These are phyloP conservation scores for Stegostoma tigrinum DNA, from an alignment of 2,113 vertebrate genomes.

Conservation along the genomic window DNA sequence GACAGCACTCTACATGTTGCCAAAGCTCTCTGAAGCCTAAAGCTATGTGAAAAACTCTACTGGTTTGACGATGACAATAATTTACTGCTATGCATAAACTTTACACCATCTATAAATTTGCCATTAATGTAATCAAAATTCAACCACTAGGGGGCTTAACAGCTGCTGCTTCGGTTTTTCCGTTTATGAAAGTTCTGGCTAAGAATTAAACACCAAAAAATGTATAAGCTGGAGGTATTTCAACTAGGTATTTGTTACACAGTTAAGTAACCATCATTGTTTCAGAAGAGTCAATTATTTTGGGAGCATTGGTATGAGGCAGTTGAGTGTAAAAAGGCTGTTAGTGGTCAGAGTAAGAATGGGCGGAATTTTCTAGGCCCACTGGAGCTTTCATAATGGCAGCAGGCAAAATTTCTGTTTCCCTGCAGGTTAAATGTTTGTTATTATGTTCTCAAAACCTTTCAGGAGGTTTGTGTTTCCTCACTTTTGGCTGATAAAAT, in stretches of 20 bases:
- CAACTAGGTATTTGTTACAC: neutral
- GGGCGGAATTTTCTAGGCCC: no score
- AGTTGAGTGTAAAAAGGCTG: neutral
- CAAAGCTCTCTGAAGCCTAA: neutral
- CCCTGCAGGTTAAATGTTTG: no score
- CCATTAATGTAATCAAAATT: neutral
- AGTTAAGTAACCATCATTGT: neutral
- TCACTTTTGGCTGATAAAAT: no score
- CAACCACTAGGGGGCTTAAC: conserved; percentile 23
- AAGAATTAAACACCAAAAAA: neutral
- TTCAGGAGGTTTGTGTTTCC: no score
- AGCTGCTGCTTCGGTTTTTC: conserved; percentile 47
- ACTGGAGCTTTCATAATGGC: no score
- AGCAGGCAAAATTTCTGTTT: no score
- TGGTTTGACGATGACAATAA: neutral
- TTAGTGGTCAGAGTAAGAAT: conserved; percentile 1
- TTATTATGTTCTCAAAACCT: no score
- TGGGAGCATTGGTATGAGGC: neutral
- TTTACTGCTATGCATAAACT: neutral
- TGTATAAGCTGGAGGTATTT: conserved; percentile 38
- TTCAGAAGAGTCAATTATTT: conserved; percentile 6
- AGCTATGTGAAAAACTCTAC: neutral
- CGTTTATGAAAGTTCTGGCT: conserved; percentile 42
- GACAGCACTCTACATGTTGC: neutral
- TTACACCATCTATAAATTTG: neutral